Evolutionary conservation across 2,113 vertebrate genomes (phyloP).

Genomic region (Stigmatopora nigra): DNA sequence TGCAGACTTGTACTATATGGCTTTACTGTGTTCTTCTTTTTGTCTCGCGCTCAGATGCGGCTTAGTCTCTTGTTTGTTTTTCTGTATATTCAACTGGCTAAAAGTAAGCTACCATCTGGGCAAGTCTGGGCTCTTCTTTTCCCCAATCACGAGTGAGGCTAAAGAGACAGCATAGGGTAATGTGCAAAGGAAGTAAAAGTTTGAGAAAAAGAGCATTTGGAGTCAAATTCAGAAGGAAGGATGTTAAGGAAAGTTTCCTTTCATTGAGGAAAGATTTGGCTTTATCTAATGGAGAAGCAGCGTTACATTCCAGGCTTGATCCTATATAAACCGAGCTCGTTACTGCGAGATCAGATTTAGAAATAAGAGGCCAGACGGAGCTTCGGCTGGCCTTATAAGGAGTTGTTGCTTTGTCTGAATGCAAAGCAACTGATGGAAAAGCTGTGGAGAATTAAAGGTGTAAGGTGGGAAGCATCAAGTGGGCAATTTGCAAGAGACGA

Average conservation of each 20-base stretch:
- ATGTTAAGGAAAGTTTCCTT: not conserved
- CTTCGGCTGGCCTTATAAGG: constrained; percentile 5
- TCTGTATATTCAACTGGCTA: not conserved
- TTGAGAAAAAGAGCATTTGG: not conserved
- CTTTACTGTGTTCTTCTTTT: not conserved
- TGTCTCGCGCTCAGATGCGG: not conserved
- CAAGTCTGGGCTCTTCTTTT: not conserved
- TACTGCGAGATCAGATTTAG: constrained; percentile 3
- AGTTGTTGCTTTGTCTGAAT: not conserved
- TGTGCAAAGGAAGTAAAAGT: not conserved
- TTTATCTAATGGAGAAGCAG: not conserved
- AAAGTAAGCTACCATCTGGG: constrained; percentile 2
- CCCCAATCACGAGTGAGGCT: not conserved
- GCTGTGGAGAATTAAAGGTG: not conserved
- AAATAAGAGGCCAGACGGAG: not conserved
- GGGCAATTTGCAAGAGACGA: not conserved
- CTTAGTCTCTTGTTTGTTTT: not conserved
- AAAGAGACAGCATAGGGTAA: not conserved
- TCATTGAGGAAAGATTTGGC: not conserved
- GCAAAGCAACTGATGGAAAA: not conserved
- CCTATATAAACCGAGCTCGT: constrained; percentile 2
- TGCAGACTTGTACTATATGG: constrained; percentile 2
- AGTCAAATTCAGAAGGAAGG: not conserved
- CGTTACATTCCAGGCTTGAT: constrained; percentile 5
- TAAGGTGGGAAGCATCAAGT: not conserved